These are phyloP conservation scores for Ernsta delagoae DNA, from an alignment of 2,888 invertebrate species.

Conservation along the genomic window DNA sequence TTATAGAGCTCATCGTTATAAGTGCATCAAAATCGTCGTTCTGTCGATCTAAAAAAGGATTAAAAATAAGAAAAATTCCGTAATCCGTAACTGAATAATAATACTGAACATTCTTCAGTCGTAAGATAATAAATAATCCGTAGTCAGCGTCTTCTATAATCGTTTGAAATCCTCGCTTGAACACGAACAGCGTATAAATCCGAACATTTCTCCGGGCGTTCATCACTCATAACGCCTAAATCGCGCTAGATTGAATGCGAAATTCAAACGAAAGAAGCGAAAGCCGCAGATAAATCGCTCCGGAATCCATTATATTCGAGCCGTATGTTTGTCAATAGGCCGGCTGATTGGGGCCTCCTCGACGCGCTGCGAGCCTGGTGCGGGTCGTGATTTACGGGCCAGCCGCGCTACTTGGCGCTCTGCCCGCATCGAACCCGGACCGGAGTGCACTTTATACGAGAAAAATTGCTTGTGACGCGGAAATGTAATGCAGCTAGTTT, in stretches of 20 bases:
- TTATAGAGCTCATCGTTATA: too few species aligned
- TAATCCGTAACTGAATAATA: not conserved
- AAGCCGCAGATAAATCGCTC: slow-evolving; percentile 62
- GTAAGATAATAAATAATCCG: slow-evolving; percentile 33
- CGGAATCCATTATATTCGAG: slow-evolving; percentile 72
- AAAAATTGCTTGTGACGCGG: slow-evolving; percentile 65
- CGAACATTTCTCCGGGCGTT: slow-evolving; percentile 42
- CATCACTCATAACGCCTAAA: slow-evolving; percentile 49
- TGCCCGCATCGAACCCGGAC: slow-evolving; percentile 72
- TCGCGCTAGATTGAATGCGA: slow-evolving; percentile 52
- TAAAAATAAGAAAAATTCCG: too few species aligned
- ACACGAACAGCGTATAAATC: slow-evolving; percentile 37
- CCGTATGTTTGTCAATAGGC: slow-evolving; percentile 82
- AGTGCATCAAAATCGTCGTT: too few species aligned
- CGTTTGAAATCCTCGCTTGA: slow-evolving; percentile 24
- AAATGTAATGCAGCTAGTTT: slow-evolving; percentile 48
- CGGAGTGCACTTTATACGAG: slow-evolving; percentile 62
- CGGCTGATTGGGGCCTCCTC: slow-evolving; percentile 76
- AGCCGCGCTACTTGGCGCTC: slow-evolving; percentile 70
- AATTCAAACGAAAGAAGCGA: slow-evolving; percentile 55
- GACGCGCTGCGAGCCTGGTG: slow-evolving; percentile 68
- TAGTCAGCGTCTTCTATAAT: slow-evolving; percentile 32
- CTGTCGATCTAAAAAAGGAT: too few species aligned
- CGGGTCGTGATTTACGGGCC: slow-evolving; percentile 64
- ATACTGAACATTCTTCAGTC: slow-evolving; percentile 16